Evolutionary conservation across 2,888 invertebrate species (phyloP).

Genomic region (Drosophila nigritarsus): DNA sequence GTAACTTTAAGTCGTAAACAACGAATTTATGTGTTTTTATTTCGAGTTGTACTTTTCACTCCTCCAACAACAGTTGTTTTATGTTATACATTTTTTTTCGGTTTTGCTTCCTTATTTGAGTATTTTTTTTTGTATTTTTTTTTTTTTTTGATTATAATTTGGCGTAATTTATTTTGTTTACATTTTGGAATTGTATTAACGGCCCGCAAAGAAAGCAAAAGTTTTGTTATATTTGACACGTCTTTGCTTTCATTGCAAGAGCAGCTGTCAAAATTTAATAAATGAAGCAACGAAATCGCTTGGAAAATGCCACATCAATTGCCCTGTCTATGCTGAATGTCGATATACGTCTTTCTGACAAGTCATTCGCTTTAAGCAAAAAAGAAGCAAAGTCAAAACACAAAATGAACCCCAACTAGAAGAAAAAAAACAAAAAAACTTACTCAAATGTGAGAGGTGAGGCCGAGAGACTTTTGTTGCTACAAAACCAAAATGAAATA

Average conservation of each 20-base stretch:
- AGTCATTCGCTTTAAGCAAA: conserved; percentile 63
- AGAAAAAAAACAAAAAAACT: conserved; percentile 18
- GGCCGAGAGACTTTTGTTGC: conserved; percentile 32
- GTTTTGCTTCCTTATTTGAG: not conserved
- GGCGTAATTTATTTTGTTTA: conserved; percentile 38
- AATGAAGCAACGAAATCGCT: conserved; percentile 73
- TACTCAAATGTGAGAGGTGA: conserved; percentile 61
- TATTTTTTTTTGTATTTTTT: not conserved
- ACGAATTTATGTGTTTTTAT: conserved; percentile 43
- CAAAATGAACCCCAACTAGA: conserved; percentile 35
- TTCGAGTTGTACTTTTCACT: conserved; percentile 25
- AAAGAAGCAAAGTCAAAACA: conserved; percentile 10
- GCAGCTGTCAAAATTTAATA: conserved; percentile 60
- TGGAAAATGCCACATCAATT: conserved; percentile 78
- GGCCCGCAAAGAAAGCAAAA: conserved; percentile 34
- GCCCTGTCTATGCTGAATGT: conserved; percentile 57
- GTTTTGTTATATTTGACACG: conserved; percentile 30
- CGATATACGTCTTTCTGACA: conserved; percentile 62
- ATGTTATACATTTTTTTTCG: conserved; percentile 8
- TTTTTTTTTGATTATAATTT: conserved; percentile 25
- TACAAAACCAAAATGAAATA: conserved; percentile 3
- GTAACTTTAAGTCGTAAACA: conserved; percentile 50
- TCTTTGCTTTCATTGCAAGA: conserved; percentile 11
- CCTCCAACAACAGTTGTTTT: not conserved
- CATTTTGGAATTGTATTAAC: conserved; percentile 14